phyloP scores from a whole-genome alignment of 92 coral and sea anemone genomes.

The Epizoanthus illoricatus region DNA sequence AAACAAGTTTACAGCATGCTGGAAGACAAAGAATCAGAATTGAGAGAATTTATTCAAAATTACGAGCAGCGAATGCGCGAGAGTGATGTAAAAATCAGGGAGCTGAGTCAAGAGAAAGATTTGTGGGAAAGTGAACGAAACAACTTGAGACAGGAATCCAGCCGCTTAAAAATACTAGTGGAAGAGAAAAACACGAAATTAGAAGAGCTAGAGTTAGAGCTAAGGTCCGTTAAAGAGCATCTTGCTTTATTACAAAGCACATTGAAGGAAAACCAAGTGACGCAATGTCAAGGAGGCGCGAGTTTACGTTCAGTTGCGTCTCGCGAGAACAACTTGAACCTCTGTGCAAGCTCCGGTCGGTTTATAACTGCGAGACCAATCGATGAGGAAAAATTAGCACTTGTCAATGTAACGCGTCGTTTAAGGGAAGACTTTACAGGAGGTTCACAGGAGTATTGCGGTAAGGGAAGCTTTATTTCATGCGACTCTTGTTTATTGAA shows the following conservation, averaged over 20 bases:
- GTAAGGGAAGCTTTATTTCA: background rate
- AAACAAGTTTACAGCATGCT: slow-evolving; percentile 88
- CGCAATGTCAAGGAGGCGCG: background rate
- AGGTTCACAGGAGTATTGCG: slow-evolving; percentile 29
- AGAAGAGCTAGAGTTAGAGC: slow-evolving; percentile 72
- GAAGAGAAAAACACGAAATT: slow-evolving; percentile 78
- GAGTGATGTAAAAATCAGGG: slow-evolving; percentile 62
- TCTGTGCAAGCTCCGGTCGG: slow-evolving; percentile 39
- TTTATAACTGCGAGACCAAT: slow-evolving; percentile 62
- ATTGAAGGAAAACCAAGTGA: slow-evolving; percentile 44
- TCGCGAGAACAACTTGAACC: slow-evolving; percentile 48
- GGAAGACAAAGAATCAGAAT: slow-evolving; percentile 90
- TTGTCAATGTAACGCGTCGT: slow-evolving; percentile 32
- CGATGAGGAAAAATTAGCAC: slow-evolving; percentile 59
- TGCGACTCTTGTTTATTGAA: no score
- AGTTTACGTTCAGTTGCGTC: background rate
- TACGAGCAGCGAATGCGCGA: slow-evolving; percentile 91
- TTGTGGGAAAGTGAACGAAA: slow-evolving; percentile 47
- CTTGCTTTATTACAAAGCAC: slow-evolving; percentile 56
- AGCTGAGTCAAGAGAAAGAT: slow-evolving; percentile 64
- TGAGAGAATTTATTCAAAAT: slow-evolving; percentile 88
- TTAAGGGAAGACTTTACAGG: slow-evolving; percentile 24
- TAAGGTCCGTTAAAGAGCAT: slow-evolving; percentile 70
- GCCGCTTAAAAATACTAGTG: slow-evolving; percentile 59
- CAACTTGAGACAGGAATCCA: slow-evolving; percentile 16